Base-by-base conservation (phyloP, 92 coral and sea anemone species). In the Paragorgia papillata region DNA sequence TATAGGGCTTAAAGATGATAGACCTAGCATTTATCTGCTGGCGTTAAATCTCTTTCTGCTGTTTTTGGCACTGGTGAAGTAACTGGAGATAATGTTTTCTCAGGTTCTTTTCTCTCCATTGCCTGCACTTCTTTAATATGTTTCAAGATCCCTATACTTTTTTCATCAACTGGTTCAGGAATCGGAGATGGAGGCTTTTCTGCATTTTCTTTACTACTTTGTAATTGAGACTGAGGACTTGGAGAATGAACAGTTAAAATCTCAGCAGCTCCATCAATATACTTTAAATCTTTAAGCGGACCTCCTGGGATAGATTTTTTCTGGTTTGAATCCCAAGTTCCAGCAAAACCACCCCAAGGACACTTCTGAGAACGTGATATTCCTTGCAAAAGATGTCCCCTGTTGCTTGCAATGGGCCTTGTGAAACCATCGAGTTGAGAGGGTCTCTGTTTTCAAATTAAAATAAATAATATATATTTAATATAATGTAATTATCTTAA, bases 311-410 rank as follows among this genome's bases (percentile, higher is more conserved):
- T 53, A 19, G 44, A 6, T 34, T 70, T 70, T 14, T 7, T 31
- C n/a, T 35, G 57, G 14, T 25, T 44, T 86, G 91, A 79, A 35
- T 94, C 98, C 98, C 98, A 94, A 12, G 98, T 94, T 6, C 98
- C 98, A 21, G 80, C 75, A 73, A 94, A 94, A 30, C 86, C 95
- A 18, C 97, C 98, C 98, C 98, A 94, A 5, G 98, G 95, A 14
- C 88, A 86, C 28, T 80, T 86, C 3, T 83, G 61, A 7, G 98
- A 94, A 26, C 92, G 85, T 24, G 97, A 94, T 3, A 94, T 88
- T 18, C 98, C 98, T 27, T 83, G 73, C 75, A 94, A 63, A 39
- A 94, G 86, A 62, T 94, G 98, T 20, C 98, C 97, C 30, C 92
- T 79, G 84, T 91, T 88, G 57, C 91, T 91, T 64, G 94, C 90